Evolutionary conservation across 2,888 invertebrate genomes (phyloP), one percentile per base, ranked within the genome.

Genomic region (Coremacera marginata): DNA sequence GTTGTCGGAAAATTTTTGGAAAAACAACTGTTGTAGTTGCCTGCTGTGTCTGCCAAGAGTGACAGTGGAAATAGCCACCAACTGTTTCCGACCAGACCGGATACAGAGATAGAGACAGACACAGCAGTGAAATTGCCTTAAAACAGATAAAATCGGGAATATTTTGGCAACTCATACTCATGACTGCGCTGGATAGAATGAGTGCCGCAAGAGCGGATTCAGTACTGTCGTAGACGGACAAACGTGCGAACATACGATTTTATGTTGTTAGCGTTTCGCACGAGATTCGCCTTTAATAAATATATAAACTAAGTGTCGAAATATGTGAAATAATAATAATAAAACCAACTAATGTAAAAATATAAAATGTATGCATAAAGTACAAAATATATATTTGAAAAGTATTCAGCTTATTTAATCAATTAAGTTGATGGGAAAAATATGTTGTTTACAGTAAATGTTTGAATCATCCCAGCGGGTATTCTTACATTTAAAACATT

Each of bases 211-310:
- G 70, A 70, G 70, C 55, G 70, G 67, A 75, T 79, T 86, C 77
- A 84, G 84, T 84, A 81, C 82, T 80, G 83, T 82, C 83, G 84
- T 82, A 81, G 81, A 78, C 81, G 81, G 80, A 83, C 81, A 81
- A 78, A 80, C 80, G 84, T 82, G 76, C 75, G 83, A 84, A 86
- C 84, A 86, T 84, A 82, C 81, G 80, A 83, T 81, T 65, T 5
- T 34, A 9, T 22, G 19, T 72, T 55, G 19, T 14, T 8, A 22
- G 37, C 71, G 44, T n/a, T 34, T 65, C 65, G 16, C 37, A 65
- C 25, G 67, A 22, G 19, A n/a, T 37, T 19, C 44, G 31, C 63
- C 63, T 55, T n/a, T 7, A 55, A 2, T 55, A 55, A 1, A 52
- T 16, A 52, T 19, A 55, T 55, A 55, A 55, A 55, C 16, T 62